Evolutionary conservation across 2,888 invertebrate genomes (phyloP).

Genomic region (Cheilosia pagana): DNA sequence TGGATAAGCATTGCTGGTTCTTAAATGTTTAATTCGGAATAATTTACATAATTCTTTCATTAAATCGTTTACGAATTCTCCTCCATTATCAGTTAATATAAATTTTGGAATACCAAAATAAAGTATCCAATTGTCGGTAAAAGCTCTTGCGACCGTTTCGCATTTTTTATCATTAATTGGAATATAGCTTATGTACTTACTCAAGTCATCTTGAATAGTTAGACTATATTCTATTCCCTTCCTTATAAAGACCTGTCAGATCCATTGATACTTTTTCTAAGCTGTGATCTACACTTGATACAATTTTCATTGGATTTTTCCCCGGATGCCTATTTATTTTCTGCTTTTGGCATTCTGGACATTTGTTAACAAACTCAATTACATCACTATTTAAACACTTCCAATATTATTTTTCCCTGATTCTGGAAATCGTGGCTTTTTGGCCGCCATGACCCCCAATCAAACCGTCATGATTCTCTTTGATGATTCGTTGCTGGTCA

Average conservation of each 20-base stretch:
- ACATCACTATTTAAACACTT: constrained; percentile 2
- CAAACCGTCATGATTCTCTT: neutral
- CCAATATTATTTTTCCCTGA: constrained; percentile 18
- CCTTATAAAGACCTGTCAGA: constrained; percentile 26
- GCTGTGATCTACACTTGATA: constrained; percentile 4
- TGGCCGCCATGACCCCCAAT: neutral
- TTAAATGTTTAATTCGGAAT: constrained; percentile 12
- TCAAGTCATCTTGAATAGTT: constrained; percentile 32
- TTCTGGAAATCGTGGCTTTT: constrained; percentile 20
- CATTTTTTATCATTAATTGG: constrained; percentile 20
- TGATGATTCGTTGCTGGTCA: constrained; percentile 27
- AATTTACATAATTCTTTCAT: constrained; percentile 19
- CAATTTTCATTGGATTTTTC: constrained; percentile 31
- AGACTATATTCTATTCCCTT: constrained; percentile 23
- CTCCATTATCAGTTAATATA: constrained; percentile 2
- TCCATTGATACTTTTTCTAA: constrained; percentile 40
- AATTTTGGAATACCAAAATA: constrained; percentile 13
- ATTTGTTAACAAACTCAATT: constrained; percentile 2
- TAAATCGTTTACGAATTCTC: constrained; percentile 8
- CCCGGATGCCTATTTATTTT: constrained; percentile 42
- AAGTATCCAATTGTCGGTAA: constrained; percentile 17
- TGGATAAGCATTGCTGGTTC: constrained; percentile 13
- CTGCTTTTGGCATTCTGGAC: constrained; percentile 1
- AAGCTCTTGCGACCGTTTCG: constrained; percentile 23
- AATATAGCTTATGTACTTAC: constrained; percentile 22